phyloP scores from a whole-genome alignment of 1,140 invertebrate species.

The Cydia fagiglandana region DNA sequence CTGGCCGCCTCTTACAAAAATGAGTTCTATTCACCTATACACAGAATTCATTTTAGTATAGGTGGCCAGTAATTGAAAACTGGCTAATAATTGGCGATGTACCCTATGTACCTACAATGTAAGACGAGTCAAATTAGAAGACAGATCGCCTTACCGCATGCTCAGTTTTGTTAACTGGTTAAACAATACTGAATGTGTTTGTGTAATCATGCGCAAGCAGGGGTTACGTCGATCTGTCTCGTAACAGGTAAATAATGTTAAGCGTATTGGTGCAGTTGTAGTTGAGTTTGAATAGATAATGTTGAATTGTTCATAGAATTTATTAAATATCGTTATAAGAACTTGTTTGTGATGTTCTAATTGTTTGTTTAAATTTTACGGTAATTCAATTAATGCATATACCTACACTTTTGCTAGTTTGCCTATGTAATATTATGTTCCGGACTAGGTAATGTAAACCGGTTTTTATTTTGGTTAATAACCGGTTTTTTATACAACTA shows the following conservation, averaged over 20 bases:
- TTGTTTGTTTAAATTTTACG: not conserved
- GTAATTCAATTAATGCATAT: not conserved
- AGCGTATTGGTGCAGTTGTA: constrained; percentile 26
- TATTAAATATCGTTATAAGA: constrained; percentile 5
- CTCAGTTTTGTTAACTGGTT: not conserved
- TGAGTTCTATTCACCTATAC: too few species aligned
- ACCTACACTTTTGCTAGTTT: not conserved
- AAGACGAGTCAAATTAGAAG: not conserved
- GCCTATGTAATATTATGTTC: constrained; percentile 9
- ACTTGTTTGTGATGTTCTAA: constrained; percentile 13
- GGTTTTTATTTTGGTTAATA: too few species aligned
- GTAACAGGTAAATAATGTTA: constrained; percentile 14
- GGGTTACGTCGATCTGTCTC: constrained; percentile 10
- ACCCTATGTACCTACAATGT: too few species aligned
- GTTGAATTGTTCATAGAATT: constrained; percentile 8
- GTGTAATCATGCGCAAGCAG: constrained; percentile 2
- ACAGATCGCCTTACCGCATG: not conserved
- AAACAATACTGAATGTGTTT: not conserved
- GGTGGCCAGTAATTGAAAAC: too few species aligned
- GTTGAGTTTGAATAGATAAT: not conserved
- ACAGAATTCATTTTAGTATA: too few species aligned
- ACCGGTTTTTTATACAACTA: too few species aligned
- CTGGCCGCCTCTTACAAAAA: too few species aligned
- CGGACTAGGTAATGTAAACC: too few species aligned
- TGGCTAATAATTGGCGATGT: too few species aligned